Evolutionary conservation across 2,888 invertebrate species (phyloP), one percentile per base, ranked within the genome.

Genomic region (Resseliella maxima): DNA sequence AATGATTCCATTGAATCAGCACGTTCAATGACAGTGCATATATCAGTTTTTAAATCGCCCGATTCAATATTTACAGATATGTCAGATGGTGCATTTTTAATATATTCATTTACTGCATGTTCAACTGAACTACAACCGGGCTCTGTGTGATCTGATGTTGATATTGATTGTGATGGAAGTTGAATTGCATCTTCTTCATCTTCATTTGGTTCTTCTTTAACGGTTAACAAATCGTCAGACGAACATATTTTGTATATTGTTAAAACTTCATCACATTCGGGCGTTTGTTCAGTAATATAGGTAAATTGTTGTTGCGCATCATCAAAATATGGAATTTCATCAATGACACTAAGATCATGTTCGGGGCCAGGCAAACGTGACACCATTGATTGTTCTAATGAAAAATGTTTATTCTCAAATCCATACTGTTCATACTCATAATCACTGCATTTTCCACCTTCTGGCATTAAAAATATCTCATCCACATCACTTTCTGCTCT

Each of bases 381-480:
- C 21, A 85, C 45, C 35, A 86, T 86, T 64, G 87, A 86, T 18
- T 88, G 87, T 59, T 87, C 88, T 3, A 87, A 38, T 15, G 87
- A 87, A 83, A 87, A 87, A 59, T 88, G 87, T n/a, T 87, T 87
- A 59, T 88, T 88, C 85, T 88, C 87, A 85, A 87, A 88, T 0
- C 87, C 87, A 50, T 86, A 88, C 59, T 85, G 87, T 46, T 87
- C 88, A 35, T 87, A 88, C 81, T 85, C 87, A 24, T 87, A 86
- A 27, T 87, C 87, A 27, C 46, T 46, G 54, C 86, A 87, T 86
- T 87, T 87, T 31, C 86, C 86, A 21, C 85, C 86, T 64, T 86
- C 87, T n/a, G 88, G 88, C 88, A 88, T 88, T 12, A 88, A 87
- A 86, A 87, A 88, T 72, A 88, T 88, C 87, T 88, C 88, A 86